These are phyloP conservation scores for Potamarius usumacintae DNA, from an alignment of 2,113 vertebrate species.

Conservation along the genomic window DNA sequence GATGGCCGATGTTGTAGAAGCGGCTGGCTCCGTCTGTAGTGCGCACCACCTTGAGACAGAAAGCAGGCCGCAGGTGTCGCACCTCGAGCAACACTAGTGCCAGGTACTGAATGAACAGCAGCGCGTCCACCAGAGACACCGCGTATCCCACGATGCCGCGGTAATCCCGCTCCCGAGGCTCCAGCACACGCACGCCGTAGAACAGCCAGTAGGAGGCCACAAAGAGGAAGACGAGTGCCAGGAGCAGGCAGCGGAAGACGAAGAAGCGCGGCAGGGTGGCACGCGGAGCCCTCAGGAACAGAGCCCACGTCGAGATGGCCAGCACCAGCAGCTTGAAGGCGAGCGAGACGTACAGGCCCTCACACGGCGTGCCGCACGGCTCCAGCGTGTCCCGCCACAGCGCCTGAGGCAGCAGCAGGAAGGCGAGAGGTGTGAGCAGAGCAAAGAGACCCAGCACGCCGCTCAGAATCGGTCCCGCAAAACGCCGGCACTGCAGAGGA, in stretches of 20 bases:
- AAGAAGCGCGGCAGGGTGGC: constrained; percentile 86
- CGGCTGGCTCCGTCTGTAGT: constrained; percentile 85
- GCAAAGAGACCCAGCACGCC: constrained; percentile 84
- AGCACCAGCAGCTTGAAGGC: constrained; percentile 95
- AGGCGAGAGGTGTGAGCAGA: constrained; percentile 90
- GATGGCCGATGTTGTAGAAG: constrained; percentile 90
- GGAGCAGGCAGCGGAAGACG: constrained; percentile 84
- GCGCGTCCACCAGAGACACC: constrained; percentile 75
- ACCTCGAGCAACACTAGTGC: constrained; percentile 92
- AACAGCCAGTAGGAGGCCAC: constrained; percentile 96
- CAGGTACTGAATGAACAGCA: constrained; percentile 92
- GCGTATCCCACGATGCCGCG: constrained; percentile 94
- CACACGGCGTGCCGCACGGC: constrained; percentile 88
- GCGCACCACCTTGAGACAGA: constrained; percentile 84
- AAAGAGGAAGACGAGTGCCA: constrained; percentile 88
- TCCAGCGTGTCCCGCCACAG: constrained; percentile 88
- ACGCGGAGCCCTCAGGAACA: constrained; percentile 85
- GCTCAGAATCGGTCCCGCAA: constrained; percentile 80
- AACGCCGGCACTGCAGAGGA: constrained; percentile 83
- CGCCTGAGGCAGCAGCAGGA: constrained; percentile 87
- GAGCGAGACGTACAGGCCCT: constrained; percentile 94
- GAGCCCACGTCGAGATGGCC: constrained; percentile 90
- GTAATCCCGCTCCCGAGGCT: constrained; percentile 79
- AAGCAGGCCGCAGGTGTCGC: constrained; percentile 87
- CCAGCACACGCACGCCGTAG: constrained; percentile 90